Conservation (phyloP, 2,113 vertebrate genomes). For the Cricetomys ansorgei region DNA sequence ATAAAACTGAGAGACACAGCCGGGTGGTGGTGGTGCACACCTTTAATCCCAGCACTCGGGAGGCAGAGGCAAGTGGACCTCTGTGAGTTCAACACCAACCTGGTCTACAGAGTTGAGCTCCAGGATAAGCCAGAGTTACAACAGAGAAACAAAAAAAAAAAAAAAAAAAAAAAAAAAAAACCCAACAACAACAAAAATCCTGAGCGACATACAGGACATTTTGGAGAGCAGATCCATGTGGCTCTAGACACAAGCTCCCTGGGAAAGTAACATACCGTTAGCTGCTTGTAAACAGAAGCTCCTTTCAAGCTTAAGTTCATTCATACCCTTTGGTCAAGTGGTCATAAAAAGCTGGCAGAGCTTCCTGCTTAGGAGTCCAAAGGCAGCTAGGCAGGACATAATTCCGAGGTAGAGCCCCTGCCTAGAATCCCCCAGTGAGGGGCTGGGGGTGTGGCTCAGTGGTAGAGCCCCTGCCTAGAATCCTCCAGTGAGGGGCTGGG, state of each 20-base stretch:
- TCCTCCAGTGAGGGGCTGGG: neutral
- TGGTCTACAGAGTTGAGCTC: too few relatives aligned
- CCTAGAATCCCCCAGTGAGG: neutral
- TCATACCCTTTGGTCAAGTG: neutral
- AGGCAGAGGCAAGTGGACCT: too few relatives aligned
- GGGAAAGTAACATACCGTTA: neutral
- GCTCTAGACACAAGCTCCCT: neutral
- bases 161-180: too few relatives aligned
- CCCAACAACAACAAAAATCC: too few relatives aligned
- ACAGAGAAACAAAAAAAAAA: too few relatives aligned
- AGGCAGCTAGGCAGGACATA: neutral
- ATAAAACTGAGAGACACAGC: neutral
- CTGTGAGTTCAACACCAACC: too few relatives aligned
- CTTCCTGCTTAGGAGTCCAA: neutral
- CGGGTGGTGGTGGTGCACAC: too few relatives aligned
- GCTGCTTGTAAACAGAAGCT: neutral
- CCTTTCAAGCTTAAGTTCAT: neutral
- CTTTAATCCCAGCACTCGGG: too few relatives aligned
- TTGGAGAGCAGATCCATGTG: neutral
- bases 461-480: neutral
- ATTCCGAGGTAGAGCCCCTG: neutral
- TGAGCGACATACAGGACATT: too few relatives aligned
- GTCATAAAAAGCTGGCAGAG: neutral
- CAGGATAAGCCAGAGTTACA: too few relatives aligned
- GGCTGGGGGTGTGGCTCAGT: neutral